Conservation (phyloP, 2,888 invertebrate species). For the Busseola fusca region DNA sequence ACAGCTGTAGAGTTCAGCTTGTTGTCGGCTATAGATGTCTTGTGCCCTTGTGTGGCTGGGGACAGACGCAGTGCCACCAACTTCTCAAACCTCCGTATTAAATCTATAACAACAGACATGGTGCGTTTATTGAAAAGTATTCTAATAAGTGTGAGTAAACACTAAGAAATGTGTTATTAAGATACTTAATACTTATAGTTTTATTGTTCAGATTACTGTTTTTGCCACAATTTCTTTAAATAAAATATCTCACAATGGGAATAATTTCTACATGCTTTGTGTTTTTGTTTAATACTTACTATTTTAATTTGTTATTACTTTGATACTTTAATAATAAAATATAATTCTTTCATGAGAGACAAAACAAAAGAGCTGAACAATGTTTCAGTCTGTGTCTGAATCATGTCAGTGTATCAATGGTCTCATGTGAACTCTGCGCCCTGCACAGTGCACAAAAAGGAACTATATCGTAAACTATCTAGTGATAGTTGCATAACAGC, state of each 20-base stretch:
- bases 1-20: conserved; percentile 65
- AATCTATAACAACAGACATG: conserved; percentile 65
- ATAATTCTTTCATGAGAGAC: neutral
- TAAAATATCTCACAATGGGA: neutral
- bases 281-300: neutral
- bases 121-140: neutral
- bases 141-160: neutral
- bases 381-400: neutral
- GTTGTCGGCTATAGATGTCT: conserved; percentile 33
- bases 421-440: neutral
- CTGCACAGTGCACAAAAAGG: neutral
- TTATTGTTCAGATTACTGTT: neutral
- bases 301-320: neutral
- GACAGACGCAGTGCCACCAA: conserved; percentile 69
- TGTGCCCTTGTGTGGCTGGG: conserved; percentile 60
- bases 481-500: too few relatives aligned
- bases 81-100: conserved; percentile 79
- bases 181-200: neutral
- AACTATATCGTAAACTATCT: neutral
- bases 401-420: neutral
- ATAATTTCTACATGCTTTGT: neutral
- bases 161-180: neutral
- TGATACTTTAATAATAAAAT: neutral
- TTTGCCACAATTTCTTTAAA: neutral
- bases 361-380: neutral